Evolutionary conservation across 2,113 vertebrate species (phyloP).

Genomic region (Mus spicilegus): DNA sequence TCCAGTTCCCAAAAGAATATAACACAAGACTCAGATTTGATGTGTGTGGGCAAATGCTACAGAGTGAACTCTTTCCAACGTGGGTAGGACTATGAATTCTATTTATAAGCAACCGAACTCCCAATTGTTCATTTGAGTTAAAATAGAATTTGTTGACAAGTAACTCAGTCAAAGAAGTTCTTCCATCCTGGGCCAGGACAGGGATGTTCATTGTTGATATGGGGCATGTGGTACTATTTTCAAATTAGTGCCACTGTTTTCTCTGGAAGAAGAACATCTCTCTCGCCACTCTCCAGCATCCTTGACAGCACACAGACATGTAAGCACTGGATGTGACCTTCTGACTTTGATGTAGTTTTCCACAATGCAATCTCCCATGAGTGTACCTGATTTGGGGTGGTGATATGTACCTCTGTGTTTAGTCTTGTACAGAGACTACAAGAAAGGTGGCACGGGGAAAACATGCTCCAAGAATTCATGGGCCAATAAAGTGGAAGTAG

Average conservation of each 20-base stretch:
- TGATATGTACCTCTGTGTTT: not conserved
- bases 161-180: conserved; percentile 37
- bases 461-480: not conserved
- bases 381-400: not conserved
- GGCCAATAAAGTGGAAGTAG: not conserved
- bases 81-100: not conserved
- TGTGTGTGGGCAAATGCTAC: not conserved
- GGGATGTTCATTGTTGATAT: not conserved
- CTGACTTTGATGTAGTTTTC: not conserved
- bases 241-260: too few species aligned
- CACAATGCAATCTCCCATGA: not conserved
- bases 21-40: not conserved
- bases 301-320: not conserved
- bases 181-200: not conserved
- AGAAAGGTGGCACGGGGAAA: not conserved
- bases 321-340: not conserved
- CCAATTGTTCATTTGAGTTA: conserved; percentile 34
- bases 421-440: not conserved
- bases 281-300: not conserved
- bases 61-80: not conserved
- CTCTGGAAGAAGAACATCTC: not conserved
- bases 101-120: conserved; percentile 27
- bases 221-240: fast-evolving
- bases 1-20: not conserved
- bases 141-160: conserved; percentile 45